Conservation (phyloP, 2,113 vertebrate species). For the Copsychus sechellarum region DNA sequence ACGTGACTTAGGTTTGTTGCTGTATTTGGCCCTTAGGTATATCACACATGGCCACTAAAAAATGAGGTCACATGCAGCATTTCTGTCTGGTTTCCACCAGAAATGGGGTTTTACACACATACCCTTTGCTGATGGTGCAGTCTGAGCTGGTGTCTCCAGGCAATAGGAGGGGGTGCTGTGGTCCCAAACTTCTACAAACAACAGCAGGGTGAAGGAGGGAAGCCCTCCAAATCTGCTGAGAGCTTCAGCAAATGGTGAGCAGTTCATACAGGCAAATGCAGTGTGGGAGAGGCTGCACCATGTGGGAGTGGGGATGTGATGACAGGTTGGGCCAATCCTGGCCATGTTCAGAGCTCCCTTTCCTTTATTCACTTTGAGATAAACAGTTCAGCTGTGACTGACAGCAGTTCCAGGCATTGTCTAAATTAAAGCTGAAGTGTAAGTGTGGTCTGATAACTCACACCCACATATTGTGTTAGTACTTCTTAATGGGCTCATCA, state of each 20-base stretch:
- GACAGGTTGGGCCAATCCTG: background rate
- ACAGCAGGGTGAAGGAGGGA: background rate
- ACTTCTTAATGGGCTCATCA: background rate
- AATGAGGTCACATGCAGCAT: background rate
- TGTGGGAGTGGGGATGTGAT: fast-evolving
- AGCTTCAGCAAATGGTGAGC: background rate
- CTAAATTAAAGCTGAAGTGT: background rate
- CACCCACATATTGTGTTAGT: background rate
- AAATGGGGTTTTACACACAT: background rate
- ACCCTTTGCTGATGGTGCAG: background rate
- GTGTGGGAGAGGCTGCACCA: background rate
- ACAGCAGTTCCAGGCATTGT: background rate
- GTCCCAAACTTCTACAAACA: background rate
- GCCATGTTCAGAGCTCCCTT: background rate
- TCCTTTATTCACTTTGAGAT: background rate
- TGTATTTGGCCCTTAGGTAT: background rate
- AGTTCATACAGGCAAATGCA: background rate
- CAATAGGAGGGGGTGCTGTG: background rate
- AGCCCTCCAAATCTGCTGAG: fast-evolving
- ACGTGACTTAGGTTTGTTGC: background rate
- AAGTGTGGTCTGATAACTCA: background rate
- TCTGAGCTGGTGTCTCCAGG: background rate
- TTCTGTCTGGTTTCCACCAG: background rate
- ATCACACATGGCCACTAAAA: background rate
- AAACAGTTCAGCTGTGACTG: background rate